phyloP scores from a whole-genome alignment of 1,140 invertebrate species.

The Achatina immaculata region DNA sequence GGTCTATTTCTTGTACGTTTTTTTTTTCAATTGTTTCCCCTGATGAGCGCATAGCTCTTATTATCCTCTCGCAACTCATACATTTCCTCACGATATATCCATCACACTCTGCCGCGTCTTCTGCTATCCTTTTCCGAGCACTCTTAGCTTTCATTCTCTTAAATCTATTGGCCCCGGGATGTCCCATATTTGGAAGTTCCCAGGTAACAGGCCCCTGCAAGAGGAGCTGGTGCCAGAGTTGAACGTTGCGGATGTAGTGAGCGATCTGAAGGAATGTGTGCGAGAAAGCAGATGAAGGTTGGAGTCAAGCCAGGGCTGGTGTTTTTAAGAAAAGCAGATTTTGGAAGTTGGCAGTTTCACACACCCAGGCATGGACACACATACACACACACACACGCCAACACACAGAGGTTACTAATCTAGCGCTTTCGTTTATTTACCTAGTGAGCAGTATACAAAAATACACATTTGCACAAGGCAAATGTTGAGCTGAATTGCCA shows the following conservation, averaged over 20 bases:
- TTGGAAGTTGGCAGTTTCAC: neutral
- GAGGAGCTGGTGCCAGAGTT: neutral
- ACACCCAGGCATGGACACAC: neutral
- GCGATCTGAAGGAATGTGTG: neutral
- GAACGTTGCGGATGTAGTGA: slow-evolving; percentile 1
- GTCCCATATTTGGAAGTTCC: slow-evolving; percentile 6
- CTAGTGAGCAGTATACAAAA: no score
- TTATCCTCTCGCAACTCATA: neutral
- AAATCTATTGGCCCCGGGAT: neutral
- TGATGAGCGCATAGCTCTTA: neutral
- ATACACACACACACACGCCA: neutral
- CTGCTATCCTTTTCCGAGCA: neutral
- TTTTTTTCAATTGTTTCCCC: no score
- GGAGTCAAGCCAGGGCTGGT: neutral
- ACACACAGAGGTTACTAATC: neutral
- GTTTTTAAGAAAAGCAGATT: neutral
- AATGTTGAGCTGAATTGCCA: no score
- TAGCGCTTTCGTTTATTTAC: neutral
- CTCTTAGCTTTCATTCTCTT: neutral
- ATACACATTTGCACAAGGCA: no score
- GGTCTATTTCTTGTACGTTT: no score
- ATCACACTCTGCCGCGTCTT: neutral
- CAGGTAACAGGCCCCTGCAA: slow-evolving; percentile 3
- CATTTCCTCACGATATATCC: neutral
- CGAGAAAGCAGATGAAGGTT: neutral